These are phyloP conservation scores for Camelus bactrianus DNA, from an alignment of 2,113 vertebrate species.

Conservation along the genomic window DNA sequence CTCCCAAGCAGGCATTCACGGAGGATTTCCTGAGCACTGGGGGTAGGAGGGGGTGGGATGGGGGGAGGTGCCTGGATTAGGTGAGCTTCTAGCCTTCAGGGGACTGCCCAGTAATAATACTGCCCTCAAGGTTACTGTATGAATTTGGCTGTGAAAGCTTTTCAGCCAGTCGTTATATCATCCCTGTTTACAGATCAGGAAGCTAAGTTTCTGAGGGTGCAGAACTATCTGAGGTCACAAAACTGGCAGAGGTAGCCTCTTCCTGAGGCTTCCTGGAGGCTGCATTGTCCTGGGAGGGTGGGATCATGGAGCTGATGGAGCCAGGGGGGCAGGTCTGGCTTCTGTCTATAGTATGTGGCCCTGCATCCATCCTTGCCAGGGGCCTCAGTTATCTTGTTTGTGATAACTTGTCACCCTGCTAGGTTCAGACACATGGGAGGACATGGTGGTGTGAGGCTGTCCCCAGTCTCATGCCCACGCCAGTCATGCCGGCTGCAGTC, in stretches of 20 bases:
- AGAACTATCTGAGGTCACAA: neutral
- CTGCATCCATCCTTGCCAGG: neutral
- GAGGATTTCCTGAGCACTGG: neutral
- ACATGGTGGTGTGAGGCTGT: neutral
- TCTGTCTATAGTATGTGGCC: neutral
- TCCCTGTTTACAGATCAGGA: neutral
- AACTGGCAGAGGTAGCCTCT: neutral
- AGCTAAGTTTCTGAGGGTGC: neutral
- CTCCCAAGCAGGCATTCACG: neutral
- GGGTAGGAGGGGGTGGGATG: too few relatives aligned
- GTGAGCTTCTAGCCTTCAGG: neutral
- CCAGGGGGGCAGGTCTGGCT: neutral
- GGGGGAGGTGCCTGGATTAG: neutral
- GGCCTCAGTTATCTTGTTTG: neutral
- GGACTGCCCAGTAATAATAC: neutral
- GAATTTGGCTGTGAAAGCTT: neutral
- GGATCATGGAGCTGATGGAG: neutral
- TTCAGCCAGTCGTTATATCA: neutral
- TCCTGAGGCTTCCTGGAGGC: neutral
- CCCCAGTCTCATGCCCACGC: neutral
- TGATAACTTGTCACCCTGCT: neutral
- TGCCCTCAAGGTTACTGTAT: neutral
- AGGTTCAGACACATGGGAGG: rapidly evolving
- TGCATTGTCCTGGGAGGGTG: neutral
- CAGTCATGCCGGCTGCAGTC: neutral